Evolutionary conservation across 2,797 vertebrate species (phyloP).

Genomic region (Morelia viridis): DNA sequence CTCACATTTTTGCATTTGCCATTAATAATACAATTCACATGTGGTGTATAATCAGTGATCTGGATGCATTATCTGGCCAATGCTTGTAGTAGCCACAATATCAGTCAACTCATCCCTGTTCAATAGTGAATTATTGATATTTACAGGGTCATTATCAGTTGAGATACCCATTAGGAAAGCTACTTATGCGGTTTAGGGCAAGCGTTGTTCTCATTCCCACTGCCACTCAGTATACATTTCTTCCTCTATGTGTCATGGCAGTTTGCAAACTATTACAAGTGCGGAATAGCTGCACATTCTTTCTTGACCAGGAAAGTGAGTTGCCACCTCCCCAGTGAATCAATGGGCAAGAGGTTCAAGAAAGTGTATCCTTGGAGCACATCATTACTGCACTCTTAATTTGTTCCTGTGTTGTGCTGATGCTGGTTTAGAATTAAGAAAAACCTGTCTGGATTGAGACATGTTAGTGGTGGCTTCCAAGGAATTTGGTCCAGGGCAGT

Average conservation of each 20-base stretch:
- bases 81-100: not conserved
- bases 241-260: not conserved
- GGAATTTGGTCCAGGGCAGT: too few relatives aligned
- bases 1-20: not conserved
- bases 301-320: too few relatives aligned
- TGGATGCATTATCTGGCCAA: not conserved
- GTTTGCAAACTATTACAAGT: not conserved
- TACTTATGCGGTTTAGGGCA: not conserved
- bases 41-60: not conserved
- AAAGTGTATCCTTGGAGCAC: too few relatives aligned
- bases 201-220: slow-evolving; percentile 30
- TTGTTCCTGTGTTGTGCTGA: too few relatives aligned
- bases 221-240: slow-evolving; percentile 7
- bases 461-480: too few relatives aligned
- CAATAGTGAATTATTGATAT: not conserved
- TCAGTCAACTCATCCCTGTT: not conserved
- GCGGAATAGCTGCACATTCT: too few relatives aligned
- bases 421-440: too few relatives aligned
- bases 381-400: too few relatives aligned
- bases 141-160: not conserved
- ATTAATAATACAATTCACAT: not conserved
- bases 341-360: too few relatives aligned
- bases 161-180: slow-evolving; percentile 8
- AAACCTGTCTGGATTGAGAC: too few relatives aligned
- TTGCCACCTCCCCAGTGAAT: too few relatives aligned